Base-by-base conservation (phyloP, 1,140 invertebrate species). In the Polypedilum pembai region DNA sequence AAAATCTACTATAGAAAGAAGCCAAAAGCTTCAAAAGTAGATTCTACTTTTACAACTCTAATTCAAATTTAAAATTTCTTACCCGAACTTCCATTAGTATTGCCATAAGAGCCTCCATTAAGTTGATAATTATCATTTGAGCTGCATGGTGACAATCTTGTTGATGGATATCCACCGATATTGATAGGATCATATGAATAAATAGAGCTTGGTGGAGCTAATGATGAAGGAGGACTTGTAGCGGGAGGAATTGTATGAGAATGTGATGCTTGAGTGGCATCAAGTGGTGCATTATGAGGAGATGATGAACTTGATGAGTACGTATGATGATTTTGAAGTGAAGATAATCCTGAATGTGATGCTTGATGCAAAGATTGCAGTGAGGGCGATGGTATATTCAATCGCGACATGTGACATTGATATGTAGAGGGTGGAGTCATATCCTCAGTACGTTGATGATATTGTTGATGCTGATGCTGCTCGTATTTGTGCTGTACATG, bases 361-460 rank as follows among this genome's bases (percentile, higher is more conserved):
- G 17, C 17, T 69, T 69, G 65, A 21, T 69, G 65, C 17, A 69
- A 69, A 7, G 65, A 69, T 69, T 69, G 65, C 18, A 69, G 5
- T 18, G 65, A 69, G 3, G 65, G 65, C 8, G 65, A 69, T 18
- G 65, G 65, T 20, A 69, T 69, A 69, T 69, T 69, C 18, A 69
- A 69, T 69, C 65, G 17, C 17, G 79, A 77, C 78, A 82, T 81
- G 66, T 82, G 81, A 41, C 81, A 82, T 24, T 80, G 78, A 56
- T 82, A 82, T 66, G 80, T 78, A 15, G 77, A 78, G 0, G 81
- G 78, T n/a, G 81, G 77, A 3, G 77, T 80, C 8, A 82, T 56
- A 73, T 82, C 80, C n/a, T 69, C 65, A 69, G 15, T 69, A 18
- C 65, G 17, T 21, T 69, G 65, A 69, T 69, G 65, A 69, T 69